Evolutionary conservation across 2,797 vertebrate species (phyloP).

Genomic region (Acanthurus lineatus): DNA sequence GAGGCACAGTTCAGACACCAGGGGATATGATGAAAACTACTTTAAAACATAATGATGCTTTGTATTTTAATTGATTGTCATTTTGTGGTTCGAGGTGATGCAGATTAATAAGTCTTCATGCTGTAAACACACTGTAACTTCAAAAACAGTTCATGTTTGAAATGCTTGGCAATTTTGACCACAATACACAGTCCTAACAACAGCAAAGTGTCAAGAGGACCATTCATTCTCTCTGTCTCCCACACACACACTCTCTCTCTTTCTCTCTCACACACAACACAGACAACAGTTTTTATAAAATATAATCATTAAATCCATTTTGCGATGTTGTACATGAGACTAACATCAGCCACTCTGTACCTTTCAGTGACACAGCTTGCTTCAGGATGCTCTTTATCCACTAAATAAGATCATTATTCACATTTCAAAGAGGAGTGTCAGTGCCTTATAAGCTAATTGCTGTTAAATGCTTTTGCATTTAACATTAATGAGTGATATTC

Average conservation of each 20-base stretch:
- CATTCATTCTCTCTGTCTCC: constrained; percentile 6
- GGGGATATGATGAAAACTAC: not conserved
- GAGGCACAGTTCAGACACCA: not conserved
- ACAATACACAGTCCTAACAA: constrained; percentile 25
- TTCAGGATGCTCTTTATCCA: not conserved
- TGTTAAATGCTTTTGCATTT: not conserved
- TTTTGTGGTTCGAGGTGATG: not conserved
- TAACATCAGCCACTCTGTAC: not conserved
- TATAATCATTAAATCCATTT: too few species aligned
- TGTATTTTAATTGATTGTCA: not conserved
- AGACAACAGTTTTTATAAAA: constrained; percentile 9
- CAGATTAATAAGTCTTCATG: not conserved
- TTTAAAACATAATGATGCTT: not conserved
- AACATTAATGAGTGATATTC: too few species aligned
- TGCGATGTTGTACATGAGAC: not conserved
- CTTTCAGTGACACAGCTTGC: not conserved
- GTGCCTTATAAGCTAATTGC: not conserved
- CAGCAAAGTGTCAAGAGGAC: constrained; percentile 38
- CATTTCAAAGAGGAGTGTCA: not conserved
- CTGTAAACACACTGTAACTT: constrained; percentile 1
- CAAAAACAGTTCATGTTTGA: not conserved
- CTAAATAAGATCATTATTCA: not conserved
- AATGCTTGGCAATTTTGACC: constrained; percentile 19
- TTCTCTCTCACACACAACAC: constrained; percentile 18
- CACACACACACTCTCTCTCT: constrained; percentile 5